A percentile compares a stretch with the other conserved stretches of the same genome.
Conservation (phyloP, 2,797 vertebrate genomes). For the Hippoglossus hippoglossus region DNA sequence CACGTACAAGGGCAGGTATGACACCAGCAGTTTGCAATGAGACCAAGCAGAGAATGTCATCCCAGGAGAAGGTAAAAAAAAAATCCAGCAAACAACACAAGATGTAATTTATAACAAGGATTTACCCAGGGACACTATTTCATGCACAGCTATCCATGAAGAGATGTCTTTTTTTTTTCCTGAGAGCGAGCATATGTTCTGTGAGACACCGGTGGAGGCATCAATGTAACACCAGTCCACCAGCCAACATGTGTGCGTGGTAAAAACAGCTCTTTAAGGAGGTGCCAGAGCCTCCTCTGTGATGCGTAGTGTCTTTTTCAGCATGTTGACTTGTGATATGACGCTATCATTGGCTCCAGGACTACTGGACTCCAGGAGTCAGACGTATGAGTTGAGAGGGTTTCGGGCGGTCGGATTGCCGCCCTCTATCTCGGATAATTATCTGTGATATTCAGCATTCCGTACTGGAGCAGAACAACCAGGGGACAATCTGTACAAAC, state of each 20-base stretch:
- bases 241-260: slow-evolving; percentile 43
- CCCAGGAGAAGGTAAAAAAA: slow-evolving; percentile 58
- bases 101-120: slow-evolving; percentile 69
- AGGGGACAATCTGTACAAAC: slow-evolving; percentile 57
- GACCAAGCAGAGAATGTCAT: slow-evolving; percentile 60
- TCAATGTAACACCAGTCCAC: slow-evolving; percentile 50
- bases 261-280: slow-evolving; percentile 45
- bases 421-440: slow-evolving; percentile 45
- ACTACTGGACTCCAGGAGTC: slow-evolving; percentile 32
- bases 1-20: slow-evolving; percentile 43
- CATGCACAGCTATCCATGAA: slow-evolving; percentile 76
- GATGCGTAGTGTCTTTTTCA: slow-evolving; percentile 15
- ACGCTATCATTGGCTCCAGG: slow-evolving; percentile 34
- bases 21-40: slow-evolving; percentile 45
- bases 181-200: slow-evolving; percentile 72
- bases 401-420: slow-evolving; percentile 12
- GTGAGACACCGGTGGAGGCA: slow-evolving; percentile 58
- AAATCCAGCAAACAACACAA: slow-evolving; percentile 48
- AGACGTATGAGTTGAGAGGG: slow-evolving; percentile 30
- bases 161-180: slow-evolving; percentile 65
- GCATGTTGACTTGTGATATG: slow-evolving; percentile 48
- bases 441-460: slow-evolving; percentile 61
- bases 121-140: slow-evolving; percentile 74
- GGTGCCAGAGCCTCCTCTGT: slow-evolving; percentile 37
- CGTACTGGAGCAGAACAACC: slow-evolving; percentile 43